Percentiles rank a stretch among this genome's conserved stretches.
Evolutionary conservation across 2,888 invertebrate genomes (phyloP).

Genomic region (Lagria hirta): DNA sequence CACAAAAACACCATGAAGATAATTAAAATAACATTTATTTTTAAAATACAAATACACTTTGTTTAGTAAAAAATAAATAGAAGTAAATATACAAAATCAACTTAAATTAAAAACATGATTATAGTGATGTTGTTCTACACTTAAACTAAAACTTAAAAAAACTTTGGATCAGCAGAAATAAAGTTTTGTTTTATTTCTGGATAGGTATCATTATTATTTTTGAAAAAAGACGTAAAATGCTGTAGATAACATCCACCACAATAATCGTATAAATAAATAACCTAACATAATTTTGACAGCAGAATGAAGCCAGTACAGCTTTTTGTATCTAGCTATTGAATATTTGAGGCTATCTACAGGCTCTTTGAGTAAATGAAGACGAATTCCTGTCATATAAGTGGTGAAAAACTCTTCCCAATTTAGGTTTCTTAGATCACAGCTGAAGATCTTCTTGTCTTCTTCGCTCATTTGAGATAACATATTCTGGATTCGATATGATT

Average conservation of each 20-base stretch:
- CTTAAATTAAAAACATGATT: too few relatives aligned
- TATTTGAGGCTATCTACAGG: conserved; percentile 66
- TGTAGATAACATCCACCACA: conserved; percentile 14
- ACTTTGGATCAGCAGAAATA: too few relatives aligned
- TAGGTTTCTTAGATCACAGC: conserved; percentile 73
- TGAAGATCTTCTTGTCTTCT: conserved; percentile 63
- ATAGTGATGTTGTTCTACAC: too few relatives aligned
- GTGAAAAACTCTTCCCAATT: conserved; percentile 75
- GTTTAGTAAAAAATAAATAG: too few relatives aligned
- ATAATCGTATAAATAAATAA: conserved; percentile 10
- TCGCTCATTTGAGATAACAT: conserved; percentile 59
- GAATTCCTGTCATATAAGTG: conserved; percentile 71
- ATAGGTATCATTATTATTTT: too few relatives aligned
- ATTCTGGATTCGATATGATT: conserved; percentile 61
- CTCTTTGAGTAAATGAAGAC: conserved; percentile 78
- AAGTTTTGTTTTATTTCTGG: too few relatives aligned
- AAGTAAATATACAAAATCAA: too few relatives aligned
- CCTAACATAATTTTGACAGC: conserved; percentile 8
- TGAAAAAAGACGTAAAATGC: too few relatives aligned
- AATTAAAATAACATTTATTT: too few relatives aligned
- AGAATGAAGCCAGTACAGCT: conserved; percentile 29
- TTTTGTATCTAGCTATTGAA: conserved; percentile 50
- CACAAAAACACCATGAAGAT: too few relatives aligned
- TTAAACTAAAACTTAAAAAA: too few relatives aligned
- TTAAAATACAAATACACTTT: too few relatives aligned